Conservation (phyloP, 1,140 invertebrate species). For the Drosophila aff. region DNA sequence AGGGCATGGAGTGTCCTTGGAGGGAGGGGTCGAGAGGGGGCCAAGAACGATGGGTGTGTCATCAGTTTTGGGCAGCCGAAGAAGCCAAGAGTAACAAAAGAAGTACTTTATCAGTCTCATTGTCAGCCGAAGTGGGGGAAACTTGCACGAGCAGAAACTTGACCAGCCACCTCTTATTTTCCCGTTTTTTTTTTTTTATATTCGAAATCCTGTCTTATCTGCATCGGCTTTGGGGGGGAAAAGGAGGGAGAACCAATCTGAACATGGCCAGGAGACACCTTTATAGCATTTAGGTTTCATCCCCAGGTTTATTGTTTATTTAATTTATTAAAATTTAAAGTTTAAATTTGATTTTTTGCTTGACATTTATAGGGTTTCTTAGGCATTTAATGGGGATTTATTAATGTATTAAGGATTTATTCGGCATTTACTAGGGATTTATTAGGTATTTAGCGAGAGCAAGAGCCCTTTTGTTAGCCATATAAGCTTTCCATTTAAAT, state of each 20-base stretch:
- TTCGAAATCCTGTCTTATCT: slow-evolving; percentile 25
- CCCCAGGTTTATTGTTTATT: background rate
- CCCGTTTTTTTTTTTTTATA: background rate
- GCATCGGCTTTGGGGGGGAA: background rate
- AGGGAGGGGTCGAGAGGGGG: background rate
- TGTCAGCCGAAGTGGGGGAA: slow-evolving; percentile 11
- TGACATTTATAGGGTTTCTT: background rate
- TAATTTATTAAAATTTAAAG: background rate
- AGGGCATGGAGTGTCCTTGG: background rate
- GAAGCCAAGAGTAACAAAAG: slow-evolving; percentile 18
- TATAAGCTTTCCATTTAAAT: background rate
- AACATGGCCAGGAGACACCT: background rate
- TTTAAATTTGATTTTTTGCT: background rate
- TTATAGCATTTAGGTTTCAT: background rate
- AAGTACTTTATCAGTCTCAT: slow-evolving; percentile 40
- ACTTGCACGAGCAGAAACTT: background rate
- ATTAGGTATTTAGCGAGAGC: background rate
- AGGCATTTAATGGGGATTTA: background rate
- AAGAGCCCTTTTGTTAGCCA: background rate
- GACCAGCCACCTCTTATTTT: background rate
- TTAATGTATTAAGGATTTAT: background rate
- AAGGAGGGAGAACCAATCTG: background rate
- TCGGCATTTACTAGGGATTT: background rate
- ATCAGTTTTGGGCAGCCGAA: slow-evolving; percentile 29
- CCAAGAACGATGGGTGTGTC: slow-evolving; percentile 44